Evolutionary conservation across 2,888 invertebrate species (phyloP), one percentile per base, ranked within the genome.

Genomic region (Sinhomidia bicolor): DNA sequence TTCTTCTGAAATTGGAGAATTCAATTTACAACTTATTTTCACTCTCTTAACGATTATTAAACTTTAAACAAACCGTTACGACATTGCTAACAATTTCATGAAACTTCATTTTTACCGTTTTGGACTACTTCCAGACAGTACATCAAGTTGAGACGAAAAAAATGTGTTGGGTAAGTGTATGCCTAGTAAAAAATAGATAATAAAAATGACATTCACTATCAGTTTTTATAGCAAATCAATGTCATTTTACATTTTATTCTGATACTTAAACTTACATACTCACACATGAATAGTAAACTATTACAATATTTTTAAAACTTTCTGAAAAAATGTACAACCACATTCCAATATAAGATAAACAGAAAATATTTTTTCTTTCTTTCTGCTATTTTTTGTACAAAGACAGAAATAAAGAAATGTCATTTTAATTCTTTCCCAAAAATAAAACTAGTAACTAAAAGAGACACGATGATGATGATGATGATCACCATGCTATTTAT

Each of bases 101-200:
- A 32, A 29, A 51, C 51, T 29, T 54, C 17, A n/a, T 29, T 60
- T 60, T 36, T 10, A 29, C 65, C 9, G 10, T 14, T 71, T 76
- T 76, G 76, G 76, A 47, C n/a, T 9, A 51, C n/a, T 51, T 76
- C 76, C 76, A 76, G 76, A 17, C 17, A 26, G 14, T 51, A 12
- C 36, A 23, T 76, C 76, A 44, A 44, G 44, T 44, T 44, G 44
- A 1, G 12, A 12, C 12, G n/a, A n/a, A n/a, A 44, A 44, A 12
- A 44, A 44, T 44, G 44, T 9, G 36, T 4, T 36, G 4, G 36
- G 9, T 44, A n/a, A n/a, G n/a, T n/a, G n/a, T n/a, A n/a, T n/a
- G n/a, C n/a, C n/a, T n/a, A n/a, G n/a, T n/a, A n/a, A n/a, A n/a
- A n/a, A n/a, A n/a, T n/a, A n/a, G 44, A 12, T 1, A 9, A 12